Percentiles rank a stretch among this genome's conserved stretches.
These are phyloP conservation scores for Cyclophora punctaria DNA, from an alignment of 2,888 invertebrate genomes.

Conservation along the genomic window DNA sequence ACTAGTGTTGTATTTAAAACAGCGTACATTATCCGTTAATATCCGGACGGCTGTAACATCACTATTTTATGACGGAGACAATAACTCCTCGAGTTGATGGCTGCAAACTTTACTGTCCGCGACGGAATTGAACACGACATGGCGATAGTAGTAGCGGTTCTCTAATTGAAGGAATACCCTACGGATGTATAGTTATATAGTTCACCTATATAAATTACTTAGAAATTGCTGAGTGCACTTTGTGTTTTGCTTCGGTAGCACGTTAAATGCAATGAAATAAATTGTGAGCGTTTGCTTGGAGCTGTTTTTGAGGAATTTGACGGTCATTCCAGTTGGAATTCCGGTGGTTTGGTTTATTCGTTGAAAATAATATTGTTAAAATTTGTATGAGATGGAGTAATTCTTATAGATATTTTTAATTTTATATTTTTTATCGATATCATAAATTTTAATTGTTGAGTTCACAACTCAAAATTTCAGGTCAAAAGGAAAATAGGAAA, in stretches of 20 bases:
- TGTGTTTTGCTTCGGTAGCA: conserved; percentile 20
- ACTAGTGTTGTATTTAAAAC: background rate
- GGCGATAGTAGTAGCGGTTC: conserved; percentile 12
- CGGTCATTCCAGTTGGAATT: too few species aligned
- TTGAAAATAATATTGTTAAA: too few species aligned
- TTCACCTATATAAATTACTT: conserved; percentile 20
- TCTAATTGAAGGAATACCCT: conserved; percentile 27
- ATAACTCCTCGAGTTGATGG: conserved; percentile 16
- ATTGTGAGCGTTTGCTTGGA: conserved; percentile 9
- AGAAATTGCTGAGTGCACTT: conserved; percentile 24
- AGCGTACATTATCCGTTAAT: conserved; percentile 8
- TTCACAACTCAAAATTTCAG: too few species aligned
- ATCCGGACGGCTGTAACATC: conserved; percentile 7
- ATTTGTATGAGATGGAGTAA: too few species aligned
- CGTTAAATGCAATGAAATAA: conserved; percentile 13
- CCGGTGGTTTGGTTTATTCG: too few species aligned
- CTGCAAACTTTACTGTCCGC: conserved; percentile 15
- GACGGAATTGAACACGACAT: conserved; percentile 18
- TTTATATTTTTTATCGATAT: too few species aligned
- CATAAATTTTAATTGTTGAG: too few species aligned
- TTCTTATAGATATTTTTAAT: too few species aligned
- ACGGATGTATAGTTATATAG: conserved; percentile 7
- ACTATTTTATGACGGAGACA: conserved; percentile 8
- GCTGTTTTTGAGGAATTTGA: conserved; percentile 3
- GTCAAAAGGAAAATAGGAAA: too few species aligned